Conservation (phyloP, 2,113 vertebrate species). For the Rhadina sibilatrix region DNA sequence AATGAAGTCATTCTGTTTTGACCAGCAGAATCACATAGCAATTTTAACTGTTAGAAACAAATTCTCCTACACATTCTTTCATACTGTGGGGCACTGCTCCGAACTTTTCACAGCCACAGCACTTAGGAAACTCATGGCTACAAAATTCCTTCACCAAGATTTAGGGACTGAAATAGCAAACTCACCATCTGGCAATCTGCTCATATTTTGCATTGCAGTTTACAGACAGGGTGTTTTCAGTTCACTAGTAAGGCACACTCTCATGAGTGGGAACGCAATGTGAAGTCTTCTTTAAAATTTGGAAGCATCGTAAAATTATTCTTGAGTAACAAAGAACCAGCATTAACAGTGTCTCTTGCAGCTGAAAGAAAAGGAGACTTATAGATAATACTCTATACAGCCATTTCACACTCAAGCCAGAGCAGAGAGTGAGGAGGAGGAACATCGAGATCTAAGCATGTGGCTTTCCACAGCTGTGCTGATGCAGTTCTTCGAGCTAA, state of each 20-base stretch:
- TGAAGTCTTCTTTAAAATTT: neutral
- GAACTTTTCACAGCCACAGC: neutral
- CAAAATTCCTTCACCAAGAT: neutral
- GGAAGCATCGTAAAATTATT: neutral
- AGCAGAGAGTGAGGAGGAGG: neutral
- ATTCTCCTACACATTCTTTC: neutral
- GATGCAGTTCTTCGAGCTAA: neutral
- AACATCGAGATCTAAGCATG: fast-evolving
- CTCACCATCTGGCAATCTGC: neutral
- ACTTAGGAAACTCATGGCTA: neutral
- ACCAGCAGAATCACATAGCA: neutral
- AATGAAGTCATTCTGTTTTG: neutral
- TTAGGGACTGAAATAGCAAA: neutral
- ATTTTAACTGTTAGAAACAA: neutral
- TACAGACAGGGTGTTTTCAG: neutral
- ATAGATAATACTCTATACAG: neutral
- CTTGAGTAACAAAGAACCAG: neutral
- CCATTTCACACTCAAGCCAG: neutral
- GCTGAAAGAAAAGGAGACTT: neutral
- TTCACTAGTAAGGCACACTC: neutral
- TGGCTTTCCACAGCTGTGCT: neutral
- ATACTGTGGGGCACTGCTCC: neutral
- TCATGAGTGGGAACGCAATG: fast-evolving
- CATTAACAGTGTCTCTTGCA: neutral
- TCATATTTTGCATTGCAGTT: neutral